Evolutionary conservation across 2,888 invertebrate species (phyloP), one percentile per base, ranked within the genome.

Genomic region (Tupiocoris notatus): DNA sequence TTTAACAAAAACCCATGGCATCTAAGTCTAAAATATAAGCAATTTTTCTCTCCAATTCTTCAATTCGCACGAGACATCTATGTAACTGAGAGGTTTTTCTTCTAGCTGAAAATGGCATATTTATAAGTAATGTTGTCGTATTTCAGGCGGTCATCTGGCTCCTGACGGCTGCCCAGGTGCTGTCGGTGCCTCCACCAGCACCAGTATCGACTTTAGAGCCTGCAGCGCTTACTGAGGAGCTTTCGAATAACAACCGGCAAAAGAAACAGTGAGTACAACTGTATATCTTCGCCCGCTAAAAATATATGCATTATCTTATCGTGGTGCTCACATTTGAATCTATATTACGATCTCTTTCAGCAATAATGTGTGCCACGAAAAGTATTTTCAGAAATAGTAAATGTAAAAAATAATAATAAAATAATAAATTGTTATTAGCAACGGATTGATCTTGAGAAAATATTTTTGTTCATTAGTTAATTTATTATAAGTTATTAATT

Each of bases 181-280:
- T 74, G 68, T 66, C 78, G 22, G 71, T 76, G 56, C 76, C 59
- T 21, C 18, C 76, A 16, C 61, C 76, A 22, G 67, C 58, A 21
- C 74, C 76, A 59, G 67, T 65, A 22, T 39, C 78, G 6, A 76
- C 62, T 3, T 61, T 75, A 62, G 74, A 73, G 2, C 77, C 77
- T 12, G 78, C 64, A 61, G 71, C 75, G 58, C 58, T 39, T n/a
- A 75, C 78, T 18, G 65, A 65, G 18, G 39, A 39, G 12, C 6
- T 39, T 39, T 59, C 64, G 20, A 65, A 66, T 54, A 57, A 20
- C 64, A 65, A 56, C 18, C 39, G 78, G 54, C 76, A 78, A 23
- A 78, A 78, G 62, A 78, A 78, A 66, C 68, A 71, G 78, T 78
- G 23, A 78, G 71, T 64, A n/a, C n/a, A n/a, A n/a, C n/a, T n/a